phyloP scores from a whole-genome alignment of 2,888 invertebrate genomes.

The Drosophila anomalata region DNA sequence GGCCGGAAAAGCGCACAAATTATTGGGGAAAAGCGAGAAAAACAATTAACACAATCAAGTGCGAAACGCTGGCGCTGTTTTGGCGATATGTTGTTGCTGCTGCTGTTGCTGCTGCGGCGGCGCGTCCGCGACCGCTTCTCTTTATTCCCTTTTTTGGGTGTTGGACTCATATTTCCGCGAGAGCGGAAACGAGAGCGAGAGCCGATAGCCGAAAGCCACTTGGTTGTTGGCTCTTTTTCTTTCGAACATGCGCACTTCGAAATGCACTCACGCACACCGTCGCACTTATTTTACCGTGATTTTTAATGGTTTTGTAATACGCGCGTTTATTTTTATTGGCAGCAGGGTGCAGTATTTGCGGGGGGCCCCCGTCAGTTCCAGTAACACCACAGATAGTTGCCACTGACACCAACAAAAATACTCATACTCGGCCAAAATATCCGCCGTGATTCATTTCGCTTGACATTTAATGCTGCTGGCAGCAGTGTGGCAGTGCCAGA shows the following conservation, averaged over 20 bases:
- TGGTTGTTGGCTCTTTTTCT: background rate
- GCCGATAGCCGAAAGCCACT: slow-evolving; percentile 41
- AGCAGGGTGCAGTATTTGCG: slow-evolving; percentile 30
- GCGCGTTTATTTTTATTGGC: slow-evolving; percentile 60
- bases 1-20: slow-evolving; percentile 62
- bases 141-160: slow-evolving; percentile 84
- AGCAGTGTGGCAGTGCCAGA: slow-evolving; percentile 37
- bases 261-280: slow-evolving; percentile 53
- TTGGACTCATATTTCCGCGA: slow-evolving; percentile 83
- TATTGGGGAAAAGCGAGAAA: slow-evolving; percentile 48
- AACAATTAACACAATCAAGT: slow-evolving; percentile 68
- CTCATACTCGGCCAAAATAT: slow-evolving; percentile 5
- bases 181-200: slow-evolving; percentile 53
- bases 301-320: slow-evolving; percentile 78
- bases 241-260: slow-evolving; percentile 41
- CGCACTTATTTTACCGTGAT: slow-evolving; percentile 78
- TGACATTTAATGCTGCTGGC: slow-evolving; percentile 32
- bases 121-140: slow-evolving; percentile 68
- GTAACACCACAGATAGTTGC: background rate
- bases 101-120: slow-evolving; percentile 49
- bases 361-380: slow-evolving; percentile 6
- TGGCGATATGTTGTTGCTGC: slow-evolving; percentile 63
- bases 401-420: slow-evolving; percentile 27
- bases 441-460: slow-evolving; percentile 32
- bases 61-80: slow-evolving; percentile 55